Base-by-base conservation (phyloP, 2,113 vertebrate genomes). In the Cynoglossus semilaevis region DNA sequence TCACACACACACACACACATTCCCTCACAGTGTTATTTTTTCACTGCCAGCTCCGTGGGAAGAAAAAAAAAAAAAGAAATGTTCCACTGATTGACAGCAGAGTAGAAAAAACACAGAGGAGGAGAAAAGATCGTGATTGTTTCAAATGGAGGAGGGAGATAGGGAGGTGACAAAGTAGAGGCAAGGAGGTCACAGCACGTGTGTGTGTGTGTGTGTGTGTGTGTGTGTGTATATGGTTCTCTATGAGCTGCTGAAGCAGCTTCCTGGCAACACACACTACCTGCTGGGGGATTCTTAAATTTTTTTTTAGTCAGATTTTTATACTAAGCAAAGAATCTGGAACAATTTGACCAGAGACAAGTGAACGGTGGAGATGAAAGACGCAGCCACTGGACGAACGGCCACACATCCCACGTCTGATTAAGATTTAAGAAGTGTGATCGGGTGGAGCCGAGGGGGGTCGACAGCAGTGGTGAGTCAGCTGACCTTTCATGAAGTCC, bases 351-450 rank as follows among this genome's bases (percentile, higher is more conserved):
- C n/a, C n/a, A n/a, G n/a, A n/a, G n/a, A n/a, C 40, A 51, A 14
- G 15, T 18, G 51, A 9, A 65, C 51, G 63, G 16, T 38, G 17
- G 56, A 70, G 60, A 83, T 74, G 76, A 84, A 85, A 76, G 66
- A 77, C 48, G 51, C 18, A 77, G 75, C 70, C 29, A 44, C 71
- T 72, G 75, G 81, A 82, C 88, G 72, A 88, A 87, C 76, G 54
- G 77, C 63, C 41, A n/a, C 41, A 9, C 62, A 49, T 52, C 63
- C 67, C 40, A 45, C 61, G 58, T 13, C 54, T 88, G 82, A 88
- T 80, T 80, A 77, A 87, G 82, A 85, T 86, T 80, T 86, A 89
- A 84, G 79, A 85, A 79, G 76, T 51, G 69, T 70, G 68, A 64
- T 67, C 55, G 51, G 64, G 66, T 64, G 52, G 61, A 67, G 60